Conservation (phyloP, 2,113 vertebrate species). For the Tricholaema leucomelas region DNA sequence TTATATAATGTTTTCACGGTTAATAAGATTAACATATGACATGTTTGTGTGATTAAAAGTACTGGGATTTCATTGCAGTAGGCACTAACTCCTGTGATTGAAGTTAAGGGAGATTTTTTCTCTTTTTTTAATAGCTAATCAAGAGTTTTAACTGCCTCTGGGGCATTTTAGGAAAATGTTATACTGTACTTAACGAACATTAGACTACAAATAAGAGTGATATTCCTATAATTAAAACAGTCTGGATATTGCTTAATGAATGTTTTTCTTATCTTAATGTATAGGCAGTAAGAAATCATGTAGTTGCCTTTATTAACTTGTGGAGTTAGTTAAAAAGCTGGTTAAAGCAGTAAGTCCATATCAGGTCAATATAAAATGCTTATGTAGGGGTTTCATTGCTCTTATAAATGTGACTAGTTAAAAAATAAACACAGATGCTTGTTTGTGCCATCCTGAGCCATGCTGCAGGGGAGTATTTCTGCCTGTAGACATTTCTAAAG, state of each 20-base stretch:
- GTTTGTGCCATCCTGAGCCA: slow-evolving; percentile 53
- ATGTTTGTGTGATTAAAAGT: slow-evolving; percentile 58
- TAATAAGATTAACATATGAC: slow-evolving; percentile 54
- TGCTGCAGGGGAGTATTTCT: slow-evolving; percentile 30
- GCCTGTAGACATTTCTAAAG: slow-evolving; percentile 15
- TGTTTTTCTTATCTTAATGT: slow-evolving; percentile 68
- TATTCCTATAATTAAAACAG: slow-evolving; percentile 78
- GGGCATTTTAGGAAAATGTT: slow-evolving; percentile 79
- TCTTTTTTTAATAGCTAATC: slow-evolving; percentile 76
- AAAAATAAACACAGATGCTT: slow-evolving; percentile 67
- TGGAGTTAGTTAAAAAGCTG: slow-evolving; percentile 71
- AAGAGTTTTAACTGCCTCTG: slow-evolving; percentile 77
- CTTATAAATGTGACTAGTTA: slow-evolving; percentile 59
- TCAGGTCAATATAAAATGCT: slow-evolving; percentile 68
- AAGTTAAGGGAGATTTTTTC: slow-evolving; percentile 69
- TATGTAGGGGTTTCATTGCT: slow-evolving; percentile 57
- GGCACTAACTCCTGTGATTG: slow-evolving; percentile 69
- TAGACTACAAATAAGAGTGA: slow-evolving; percentile 73
- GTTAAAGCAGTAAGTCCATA: slow-evolving; percentile 68
- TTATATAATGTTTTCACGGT: slow-evolving; percentile 45
- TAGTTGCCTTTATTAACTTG: slow-evolving; percentile 69
- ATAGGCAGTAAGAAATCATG: slow-evolving; percentile 66
- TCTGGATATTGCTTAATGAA: slow-evolving; percentile 76
- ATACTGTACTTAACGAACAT: slow-evolving; percentile 70
- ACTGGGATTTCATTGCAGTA: slow-evolving; percentile 66